phyloP scores from a whole-genome alignment of 2,797 vertebrate genomes.

The Sebastes taczanowskii region DNA sequence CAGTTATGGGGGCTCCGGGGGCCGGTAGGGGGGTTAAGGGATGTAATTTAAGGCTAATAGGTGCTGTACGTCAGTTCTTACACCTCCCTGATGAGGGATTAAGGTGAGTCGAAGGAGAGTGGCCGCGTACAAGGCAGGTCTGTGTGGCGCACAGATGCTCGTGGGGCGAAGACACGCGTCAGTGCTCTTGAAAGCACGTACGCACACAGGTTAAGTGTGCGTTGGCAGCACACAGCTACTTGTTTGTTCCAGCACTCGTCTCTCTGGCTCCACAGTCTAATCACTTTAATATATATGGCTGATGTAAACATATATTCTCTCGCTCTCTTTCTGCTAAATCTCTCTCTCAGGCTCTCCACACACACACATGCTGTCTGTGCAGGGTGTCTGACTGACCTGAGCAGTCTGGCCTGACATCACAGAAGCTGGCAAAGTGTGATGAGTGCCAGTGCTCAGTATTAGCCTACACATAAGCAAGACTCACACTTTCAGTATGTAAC shows the following conservation, averaged over 20 bases:
- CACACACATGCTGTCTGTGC: slow-evolving; percentile 35
- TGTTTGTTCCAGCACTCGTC: slow-evolving; percentile 74
- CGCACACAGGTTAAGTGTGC: slow-evolving; percentile 57
- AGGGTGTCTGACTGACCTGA: slow-evolving; percentile 45
- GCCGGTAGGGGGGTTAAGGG: slow-evolving; percentile 37
- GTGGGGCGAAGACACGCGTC: slow-evolving; percentile 25
- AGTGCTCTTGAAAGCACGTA: slow-evolving; percentile 41
- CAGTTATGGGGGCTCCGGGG: slow-evolving; percentile 67
- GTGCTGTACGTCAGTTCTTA: slow-evolving; percentile 64
- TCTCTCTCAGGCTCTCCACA: neutral
- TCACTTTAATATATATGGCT: slow-evolving; percentile 72
- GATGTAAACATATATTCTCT: slow-evolving; percentile 63
- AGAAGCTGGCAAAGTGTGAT: slow-evolving; percentile 45
- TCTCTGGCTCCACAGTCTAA: slow-evolving; percentile 67
- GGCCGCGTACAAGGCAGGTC: slow-evolving; percentile 62
- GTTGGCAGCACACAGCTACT: slow-evolving; percentile 71
- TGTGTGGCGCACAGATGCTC: slow-evolving; percentile 59
- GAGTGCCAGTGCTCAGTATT: slow-evolving; percentile 57
- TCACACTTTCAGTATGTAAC: slow-evolving; percentile 18
- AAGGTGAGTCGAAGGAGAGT: slow-evolving; percentile 47
- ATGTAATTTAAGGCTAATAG: slow-evolving; percentile 75
- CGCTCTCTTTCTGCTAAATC: slow-evolving; percentile 6
- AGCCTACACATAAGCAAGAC: slow-evolving; percentile 48
- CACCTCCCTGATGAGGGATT: slow-evolving; percentile 76
- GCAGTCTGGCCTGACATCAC: slow-evolving; percentile 67